Percentiles rank a stretch among this genome's conserved stretches.
These are phyloP conservation scores for Aleiodes sp. DNA, from an alignment of 1,140 invertebrate species.

Conservation along the genomic window DNA sequence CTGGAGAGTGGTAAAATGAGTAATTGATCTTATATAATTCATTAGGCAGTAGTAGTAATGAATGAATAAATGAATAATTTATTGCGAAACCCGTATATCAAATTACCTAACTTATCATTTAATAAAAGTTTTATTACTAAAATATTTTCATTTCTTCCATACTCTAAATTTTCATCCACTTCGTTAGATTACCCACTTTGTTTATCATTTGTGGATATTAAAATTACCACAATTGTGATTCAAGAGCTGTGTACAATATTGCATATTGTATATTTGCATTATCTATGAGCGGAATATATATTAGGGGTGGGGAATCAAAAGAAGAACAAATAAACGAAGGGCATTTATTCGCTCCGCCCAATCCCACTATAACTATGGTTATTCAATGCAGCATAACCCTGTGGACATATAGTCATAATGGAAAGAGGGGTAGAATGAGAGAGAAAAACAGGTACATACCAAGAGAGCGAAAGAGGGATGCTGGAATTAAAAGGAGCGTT, in stretches of 20 bases:
- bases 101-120: not conserved
- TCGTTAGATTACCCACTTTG: conserved; percentile 55
- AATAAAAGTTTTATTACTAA: conserved; percentile 50
- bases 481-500: conserved; percentile 27
- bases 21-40: too few species aligned
- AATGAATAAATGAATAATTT: too few species aligned
- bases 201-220: conserved; percentile 57
- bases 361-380: conserved; percentile 35
- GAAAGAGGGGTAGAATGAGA: not conserved
- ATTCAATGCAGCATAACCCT: conserved; percentile 20
- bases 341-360: conserved; percentile 31
- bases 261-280: conserved; percentile 2
- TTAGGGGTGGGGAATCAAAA: conserved; percentile 10
- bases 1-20: too few species aligned
- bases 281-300: conserved; percentile 1
- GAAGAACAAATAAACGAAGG: conserved; percentile 7
- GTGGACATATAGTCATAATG: conserved; percentile 16
- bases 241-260: not conserved
- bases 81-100: too few species aligned
- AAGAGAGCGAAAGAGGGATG: conserved; percentile 35
- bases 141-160: conserved; percentile 18
- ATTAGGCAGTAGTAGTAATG: too few species aligned
- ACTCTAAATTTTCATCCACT: conserved; percentile 46
- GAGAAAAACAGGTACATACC: conserved; percentile 27
- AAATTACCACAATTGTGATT: conserved; percentile 36